Conservation (phyloP, 2,797 vertebrate genomes). For the Crenichthys baileyi region DNA sequence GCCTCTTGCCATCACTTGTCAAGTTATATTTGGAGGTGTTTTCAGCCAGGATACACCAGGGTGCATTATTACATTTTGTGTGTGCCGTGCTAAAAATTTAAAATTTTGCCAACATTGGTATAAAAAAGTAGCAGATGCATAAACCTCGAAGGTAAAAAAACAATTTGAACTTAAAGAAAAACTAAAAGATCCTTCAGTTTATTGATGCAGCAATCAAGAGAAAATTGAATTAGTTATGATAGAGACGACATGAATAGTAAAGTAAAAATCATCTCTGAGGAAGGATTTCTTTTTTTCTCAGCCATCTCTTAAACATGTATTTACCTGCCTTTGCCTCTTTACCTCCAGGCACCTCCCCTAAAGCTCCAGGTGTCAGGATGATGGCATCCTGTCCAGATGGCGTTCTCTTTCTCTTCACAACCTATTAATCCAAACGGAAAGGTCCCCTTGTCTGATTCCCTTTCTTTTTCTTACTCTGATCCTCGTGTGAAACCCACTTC, state of each 20-base stretch:
- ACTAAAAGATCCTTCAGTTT: not conserved
- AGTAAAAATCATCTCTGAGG: slow-evolving; percentile 26
- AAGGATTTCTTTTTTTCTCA: slow-evolving; percentile 5
- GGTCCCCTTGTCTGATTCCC: slow-evolving; percentile 68
- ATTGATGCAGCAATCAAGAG: not conserved
- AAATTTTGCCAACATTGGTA: not conserved
- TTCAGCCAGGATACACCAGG: not conserved
- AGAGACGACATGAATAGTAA: slow-evolving; percentile 16
- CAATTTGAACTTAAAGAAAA: not conserved
- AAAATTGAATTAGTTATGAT: slow-evolving; percentile 21
- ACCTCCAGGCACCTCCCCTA: slow-evolving; percentile 39
- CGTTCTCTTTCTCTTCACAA: slow-evolving; percentile 74
- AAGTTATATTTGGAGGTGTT: not conserved
- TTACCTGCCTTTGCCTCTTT: slow-evolving; percentile 41
- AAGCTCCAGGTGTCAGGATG: slow-evolving; percentile 62
- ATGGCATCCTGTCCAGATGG: slow-evolving; percentile 73
- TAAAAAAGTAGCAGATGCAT: not conserved
- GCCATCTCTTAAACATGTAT: slow-evolving; percentile 60
- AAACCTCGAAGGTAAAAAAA: no score
- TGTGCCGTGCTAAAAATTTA: not conserved
- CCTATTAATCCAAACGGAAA: slow-evolving; percentile 76
- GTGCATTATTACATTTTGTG: not conserved
- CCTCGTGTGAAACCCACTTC: slow-evolving; percentile 74
- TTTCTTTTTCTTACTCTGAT: slow-evolving; percentile 59
- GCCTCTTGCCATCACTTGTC: not conserved